Conservation (phyloP, 2,797 vertebrate genomes). For the Lateolabrax maculatus region DNA sequence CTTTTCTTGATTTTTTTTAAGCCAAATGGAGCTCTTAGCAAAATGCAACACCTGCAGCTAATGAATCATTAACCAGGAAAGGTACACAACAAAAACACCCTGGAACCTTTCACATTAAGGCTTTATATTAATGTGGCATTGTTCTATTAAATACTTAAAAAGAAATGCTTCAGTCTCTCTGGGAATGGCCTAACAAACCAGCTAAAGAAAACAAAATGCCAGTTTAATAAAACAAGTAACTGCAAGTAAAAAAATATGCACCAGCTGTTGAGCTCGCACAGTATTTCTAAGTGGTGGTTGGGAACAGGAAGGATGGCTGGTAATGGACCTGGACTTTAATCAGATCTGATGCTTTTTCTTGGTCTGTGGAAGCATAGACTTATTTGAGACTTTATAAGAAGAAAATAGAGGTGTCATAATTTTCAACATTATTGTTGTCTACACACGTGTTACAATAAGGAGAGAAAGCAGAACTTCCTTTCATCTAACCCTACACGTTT, state of each 20-base stretch:
- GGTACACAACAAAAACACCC: conserved; percentile 19
- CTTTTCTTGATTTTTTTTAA: not conserved
- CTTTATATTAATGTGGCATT: conserved; percentile 4
- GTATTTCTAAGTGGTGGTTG: conserved; percentile 40
- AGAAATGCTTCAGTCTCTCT: not conserved
- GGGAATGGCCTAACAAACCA: not conserved
- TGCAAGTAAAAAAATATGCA: not conserved
- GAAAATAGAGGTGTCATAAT: not conserved
- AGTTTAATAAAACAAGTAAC: not conserved
- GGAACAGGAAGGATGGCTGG: conserved; percentile 31
- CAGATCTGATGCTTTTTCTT: conserved; percentile 12
- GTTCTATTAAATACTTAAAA: not conserved
- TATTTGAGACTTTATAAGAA: not conserved
- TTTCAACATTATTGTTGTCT: not conserved
- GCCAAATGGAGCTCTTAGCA: conserved; percentile 23
- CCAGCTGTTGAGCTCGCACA: conserved; percentile 10
- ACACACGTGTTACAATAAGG: not conserved
- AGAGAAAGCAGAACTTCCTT: not conserved
- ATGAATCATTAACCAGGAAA: conserved; percentile 38
- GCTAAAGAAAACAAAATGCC: not conserved
- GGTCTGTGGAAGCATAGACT: not conserved
- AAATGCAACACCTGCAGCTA: conserved; percentile 15
- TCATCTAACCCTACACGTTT: not conserved
- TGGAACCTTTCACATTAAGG: not conserved
- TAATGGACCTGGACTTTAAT: conserved; percentile 31